A percentile compares a stretch with the other conserved stretches of the same genome.
Evolutionary conservation across 2,888 invertebrate species (phyloP).

Genomic region (Watsonalla cultraria): DNA sequence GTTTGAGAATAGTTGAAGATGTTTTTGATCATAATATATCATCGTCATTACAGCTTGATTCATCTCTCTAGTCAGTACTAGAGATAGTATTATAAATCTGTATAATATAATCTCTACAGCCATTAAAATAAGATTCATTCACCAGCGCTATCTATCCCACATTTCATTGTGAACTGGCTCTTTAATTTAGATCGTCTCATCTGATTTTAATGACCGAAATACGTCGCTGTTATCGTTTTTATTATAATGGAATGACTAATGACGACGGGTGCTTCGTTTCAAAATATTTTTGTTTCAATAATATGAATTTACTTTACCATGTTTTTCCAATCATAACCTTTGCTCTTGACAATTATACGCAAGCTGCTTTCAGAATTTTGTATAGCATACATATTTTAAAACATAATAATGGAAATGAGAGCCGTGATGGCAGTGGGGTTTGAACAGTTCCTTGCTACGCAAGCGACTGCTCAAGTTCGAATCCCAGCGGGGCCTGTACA

Average conservation of each 20-base stretch:
- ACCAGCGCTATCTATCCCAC: constrained; percentile 9
- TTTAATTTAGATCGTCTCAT: constrained; percentile 28
- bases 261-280: neutral
- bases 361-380: too few relatives aligned
- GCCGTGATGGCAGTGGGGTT: too few relatives aligned
- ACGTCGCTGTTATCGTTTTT: constrained; percentile 3
- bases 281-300: neutral
- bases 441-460: too few relatives aligned
- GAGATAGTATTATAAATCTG: constrained; percentile 24
- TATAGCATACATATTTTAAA: too few relatives aligned
- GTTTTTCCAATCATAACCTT: too few relatives aligned
- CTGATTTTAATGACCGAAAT: constrained; percentile 29
- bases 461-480: too few relatives aligned
- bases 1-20: too few relatives aligned
- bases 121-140: constrained; percentile 11
- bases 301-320: too few relatives aligned
- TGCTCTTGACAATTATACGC: too few relatives aligned
- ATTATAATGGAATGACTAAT: neutral
- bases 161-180: constrained; percentile 20
- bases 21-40: too few relatives aligned
- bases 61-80: constrained; percentile 9
- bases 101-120: constrained; percentile 2
- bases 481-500: too few relatives aligned
- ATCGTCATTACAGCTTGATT: neutral
- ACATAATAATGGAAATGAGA: too few relatives aligned